Evolutionary conservation across 2,888 invertebrate species (phyloP), one percentile per base, ranked within the genome.

Genomic region (Empis stercorea): DNA sequence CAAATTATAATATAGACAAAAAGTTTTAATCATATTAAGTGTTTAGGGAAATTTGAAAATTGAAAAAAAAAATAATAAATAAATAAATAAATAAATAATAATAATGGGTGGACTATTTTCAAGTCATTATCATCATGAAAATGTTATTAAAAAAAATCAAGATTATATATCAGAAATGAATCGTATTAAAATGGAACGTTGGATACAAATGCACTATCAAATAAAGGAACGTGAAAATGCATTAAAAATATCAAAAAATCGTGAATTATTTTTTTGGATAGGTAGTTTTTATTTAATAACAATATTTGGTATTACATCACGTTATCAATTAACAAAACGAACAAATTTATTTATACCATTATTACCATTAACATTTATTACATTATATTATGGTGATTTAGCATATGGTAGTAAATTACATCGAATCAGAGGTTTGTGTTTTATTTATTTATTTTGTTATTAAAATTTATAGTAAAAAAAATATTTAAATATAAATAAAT

Each of bases 191-290:
- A 75, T 85, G 73, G 86, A 86, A 61, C 73, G 86, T 50, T 85
- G 87, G 71, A 79, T 87, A 54, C 85, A 86, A 61, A 75, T 87
- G 74, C 82, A 81, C 64, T 81, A 83, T 65, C 83, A 84, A 66
- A 78, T 87, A 71, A 76, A 84, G 59, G 83, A 86, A 62, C 71
- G 84, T 50, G 75, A 80, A 68, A 73, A 78, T 66, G 85, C 87
- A 1, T 68, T 81, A 68, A 74, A 80, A 63, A 74, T 85, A 49
- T 82, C 87, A 1, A 73, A 76, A 58, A 74, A 76, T 53, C 72
- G 87, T 54, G 87, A 87, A 60, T 68, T 83, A 16, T 81, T 84
- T 59, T 75, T 80, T 56, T 87, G 85, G 84, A 68, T 80, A 47
- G 74, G 78, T 36, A 71, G 78, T 10, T 86, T 86, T 68, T 83